phyloP scores from a whole-genome alignment of 1,140 invertebrate species.

The Drosophila neocordata region DNA sequence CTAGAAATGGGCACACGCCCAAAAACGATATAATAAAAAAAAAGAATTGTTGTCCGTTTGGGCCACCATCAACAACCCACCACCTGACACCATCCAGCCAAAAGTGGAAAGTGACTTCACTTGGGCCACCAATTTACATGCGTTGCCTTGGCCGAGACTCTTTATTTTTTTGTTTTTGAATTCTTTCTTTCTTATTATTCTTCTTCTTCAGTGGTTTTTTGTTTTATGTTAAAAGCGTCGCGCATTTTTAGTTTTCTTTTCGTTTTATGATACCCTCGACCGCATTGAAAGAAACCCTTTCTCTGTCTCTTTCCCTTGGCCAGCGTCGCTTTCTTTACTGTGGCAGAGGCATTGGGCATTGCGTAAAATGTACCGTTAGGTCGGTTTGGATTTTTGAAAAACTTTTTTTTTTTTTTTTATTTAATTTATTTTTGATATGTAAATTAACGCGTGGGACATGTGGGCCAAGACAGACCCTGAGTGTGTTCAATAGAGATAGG shows the following conservation, averaged over 20 bases:
- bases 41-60: conserved; percentile 50
- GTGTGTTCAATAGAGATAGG: conserved; percentile 1
- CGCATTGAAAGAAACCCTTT: conserved; percentile 69
- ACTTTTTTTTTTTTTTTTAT: not conserved
- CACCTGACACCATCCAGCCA: conserved; percentile 40
- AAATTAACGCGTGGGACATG: conserved; percentile 77
- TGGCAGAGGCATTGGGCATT: conserved; percentile 60
- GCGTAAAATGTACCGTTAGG: conserved; percentile 74
- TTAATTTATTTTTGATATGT: conserved; percentile 48
- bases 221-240: conserved; percentile 76
- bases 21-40: conserved; percentile 19
- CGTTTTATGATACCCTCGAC: conserved; percentile 67
- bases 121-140: conserved; percentile 66
- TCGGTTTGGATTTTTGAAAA: conserved; percentile 46
- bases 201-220: conserved; percentile 25
- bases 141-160: conserved; percentile 36
- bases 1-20: conserved; percentile 46
- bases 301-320: conserved; percentile 43
- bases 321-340: conserved; percentile 45
- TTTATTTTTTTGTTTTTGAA: conserved; percentile 7
- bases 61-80: conserved; percentile 50
- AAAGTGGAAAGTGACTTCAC: conserved; percentile 69
- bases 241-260: conserved; percentile 72
- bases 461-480: conserved; percentile 39
- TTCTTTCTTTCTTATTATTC: conserved; percentile 31